Base-by-base conservation (phyloP, 2,888 invertebrate species). In the Oligia strigilis region DNA sequence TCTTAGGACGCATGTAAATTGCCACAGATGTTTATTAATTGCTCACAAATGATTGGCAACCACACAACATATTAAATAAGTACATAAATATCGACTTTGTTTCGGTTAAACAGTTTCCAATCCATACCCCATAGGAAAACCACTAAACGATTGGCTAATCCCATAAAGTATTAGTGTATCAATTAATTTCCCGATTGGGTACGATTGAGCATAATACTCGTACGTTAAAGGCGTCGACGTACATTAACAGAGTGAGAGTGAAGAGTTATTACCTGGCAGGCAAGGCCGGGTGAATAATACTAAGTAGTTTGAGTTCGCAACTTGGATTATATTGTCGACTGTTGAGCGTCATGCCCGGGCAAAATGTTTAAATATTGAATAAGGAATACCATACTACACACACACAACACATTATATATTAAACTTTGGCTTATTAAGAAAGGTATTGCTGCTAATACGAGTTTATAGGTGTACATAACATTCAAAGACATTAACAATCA, bases 151-250 rank as follows among this genome's bases (percentile, higher is more conserved):
- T 65, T 81, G 14, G 23, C 23, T 14, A 29, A 66, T 60, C 14
- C 13, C 49, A 58, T 52, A 58, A 81, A 58, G 5, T 72, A 65
- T 55, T 40, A 58, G n/a, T 72, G 46, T 1, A n/a, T 11, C 29
- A 66, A 81, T 80, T 81, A 74, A 80, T 60, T 43, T 60, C 6
- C 66, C 49, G 66, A 81, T 80, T 74, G 58, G 65, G 66, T 60
- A 19, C 58, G 29, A 81, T 60, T 80, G 13, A 66, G 65, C 74
- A 36, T 11, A n/a, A 74, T 52, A 66, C 66, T 74, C 19, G 74
- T 80, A 60, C 19, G 52, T 80, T 60, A 29, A 74, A 60, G 29
- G 74, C 11, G 81, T 66, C 19, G 81, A 81, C 81, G 60, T 66
- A 81, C 58, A 81, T 19, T 74, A 80, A n/a, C 81, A 74, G 52